Evolutionary conservation across 2,113 vertebrate genomes (phyloP).

Genomic region (Panthera tigris): DNA sequence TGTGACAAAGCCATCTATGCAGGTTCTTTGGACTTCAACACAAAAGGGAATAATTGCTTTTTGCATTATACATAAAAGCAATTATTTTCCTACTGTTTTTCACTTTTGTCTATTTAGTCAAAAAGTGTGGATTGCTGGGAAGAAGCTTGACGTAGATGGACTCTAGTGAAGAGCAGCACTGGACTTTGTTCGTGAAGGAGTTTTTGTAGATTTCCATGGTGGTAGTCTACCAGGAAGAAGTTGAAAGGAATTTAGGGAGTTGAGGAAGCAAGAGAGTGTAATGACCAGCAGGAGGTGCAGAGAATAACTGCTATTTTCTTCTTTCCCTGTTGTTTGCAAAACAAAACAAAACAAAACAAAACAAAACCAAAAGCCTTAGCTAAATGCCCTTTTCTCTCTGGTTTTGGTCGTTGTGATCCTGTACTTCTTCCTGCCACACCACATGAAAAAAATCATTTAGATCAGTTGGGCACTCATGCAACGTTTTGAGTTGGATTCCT

Average conservation of each 20-base stretch:
- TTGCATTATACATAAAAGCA: constrained; percentile 74
- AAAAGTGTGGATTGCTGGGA: constrained; percentile 53
- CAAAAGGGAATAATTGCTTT: constrained; percentile 71
- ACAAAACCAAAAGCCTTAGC: background rate
- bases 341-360: background rate
- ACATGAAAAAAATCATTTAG: too few relatives aligned
- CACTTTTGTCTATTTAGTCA: constrained; percentile 62
- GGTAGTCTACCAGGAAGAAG: background rate
- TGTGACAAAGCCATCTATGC: constrained; percentile 75
- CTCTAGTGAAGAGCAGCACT: background rate
- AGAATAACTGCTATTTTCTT: background rate
- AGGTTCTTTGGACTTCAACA: constrained; percentile 64
- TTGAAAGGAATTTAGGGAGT: background rate
- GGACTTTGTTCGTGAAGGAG: background rate
- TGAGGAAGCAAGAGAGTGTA: background rate
- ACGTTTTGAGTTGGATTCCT: background rate
- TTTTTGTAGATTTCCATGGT: constrained; percentile 1
- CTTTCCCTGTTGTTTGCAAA: background rate
- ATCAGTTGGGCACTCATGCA: background rate
- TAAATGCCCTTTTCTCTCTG: background rate
- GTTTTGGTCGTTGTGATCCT: background rate
- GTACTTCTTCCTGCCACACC: background rate
- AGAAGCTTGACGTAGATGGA: constrained; percentile 23
- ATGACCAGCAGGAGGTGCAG: background rate
- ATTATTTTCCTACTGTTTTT: constrained; percentile 65